Conservation (phyloP, 2,113 vertebrate species). For the Uropsilus gracilis region DNA sequence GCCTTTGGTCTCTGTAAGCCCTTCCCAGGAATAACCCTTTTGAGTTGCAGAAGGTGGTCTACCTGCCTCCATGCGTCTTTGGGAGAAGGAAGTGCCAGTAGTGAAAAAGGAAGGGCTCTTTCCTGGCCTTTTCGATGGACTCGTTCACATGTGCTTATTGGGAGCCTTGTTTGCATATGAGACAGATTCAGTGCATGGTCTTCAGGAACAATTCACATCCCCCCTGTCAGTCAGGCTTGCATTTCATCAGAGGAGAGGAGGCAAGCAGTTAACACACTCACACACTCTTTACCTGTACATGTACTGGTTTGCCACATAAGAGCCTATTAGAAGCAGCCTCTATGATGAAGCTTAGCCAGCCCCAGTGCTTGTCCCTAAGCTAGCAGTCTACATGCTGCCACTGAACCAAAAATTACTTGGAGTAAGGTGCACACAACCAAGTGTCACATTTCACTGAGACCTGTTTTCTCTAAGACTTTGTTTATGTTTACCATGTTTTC, state of each 20-base stretch:
- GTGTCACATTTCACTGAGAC: neutral
- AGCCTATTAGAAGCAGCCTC: neutral
- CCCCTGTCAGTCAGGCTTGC: fast-evolving
- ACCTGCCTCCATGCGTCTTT: neutral
- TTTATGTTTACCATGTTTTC: slow-evolving; percentile 15
- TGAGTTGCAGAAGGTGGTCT: neutral
- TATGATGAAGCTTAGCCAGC: neutral
- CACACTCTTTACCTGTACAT: neutral
- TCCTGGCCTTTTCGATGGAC: neutral
- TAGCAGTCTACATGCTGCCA: fast-evolving
- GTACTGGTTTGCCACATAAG: neutral
- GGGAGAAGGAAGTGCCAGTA: neutral
- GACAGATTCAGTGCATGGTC: neutral
- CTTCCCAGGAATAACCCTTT: neutral
- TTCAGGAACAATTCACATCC: neutral
- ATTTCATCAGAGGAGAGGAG: neutral
- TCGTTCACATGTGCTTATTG: fast-evolving
- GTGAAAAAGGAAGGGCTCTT: neutral
- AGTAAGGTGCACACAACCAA: neutral
- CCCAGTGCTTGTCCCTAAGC: neutral
- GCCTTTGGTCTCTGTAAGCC: neutral
- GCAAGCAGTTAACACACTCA: neutral
- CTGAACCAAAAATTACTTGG: neutral
- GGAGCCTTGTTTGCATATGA: neutral
- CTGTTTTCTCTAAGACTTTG: neutral